Evolutionary conservation across 2,888 invertebrate genomes (phyloP).

Genomic region (Acanthoscelides obtectus): DNA sequence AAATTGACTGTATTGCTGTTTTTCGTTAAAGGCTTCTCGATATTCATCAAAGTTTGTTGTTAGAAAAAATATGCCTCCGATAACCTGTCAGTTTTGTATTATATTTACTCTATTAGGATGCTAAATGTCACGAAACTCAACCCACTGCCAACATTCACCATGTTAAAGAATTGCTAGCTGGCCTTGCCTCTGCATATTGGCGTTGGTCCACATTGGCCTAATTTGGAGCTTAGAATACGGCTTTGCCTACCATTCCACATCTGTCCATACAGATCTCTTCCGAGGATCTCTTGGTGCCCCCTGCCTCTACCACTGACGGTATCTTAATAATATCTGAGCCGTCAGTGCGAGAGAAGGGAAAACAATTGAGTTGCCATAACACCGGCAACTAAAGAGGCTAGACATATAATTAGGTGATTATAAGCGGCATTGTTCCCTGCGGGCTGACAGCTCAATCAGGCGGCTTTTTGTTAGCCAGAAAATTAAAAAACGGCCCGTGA

Average conservation of each 20-base stretch:
- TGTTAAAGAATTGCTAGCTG: too few species aligned
- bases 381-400: conserved; percentile 42
- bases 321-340: conserved; percentile 24
- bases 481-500: conserved; percentile 32
- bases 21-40: too few species aligned
- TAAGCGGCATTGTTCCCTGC: conserved; percentile 44
- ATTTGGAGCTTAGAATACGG: too few species aligned
- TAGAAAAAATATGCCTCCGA: too few species aligned
- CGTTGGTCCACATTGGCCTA: too few species aligned
- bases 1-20: too few species aligned
- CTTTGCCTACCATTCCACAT: not conserved
- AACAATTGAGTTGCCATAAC: conserved; percentile 41
- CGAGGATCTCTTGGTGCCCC: not conserved
- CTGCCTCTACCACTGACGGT: conserved; percentile 6
- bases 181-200: too few species aligned
- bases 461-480: conserved; percentile 39
- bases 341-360: conserved; percentile 26
- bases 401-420: conserved; percentile 48
- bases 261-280: not conserved
- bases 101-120: too few species aligned
- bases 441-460: conserved; percentile 48
- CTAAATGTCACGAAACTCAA: too few species aligned
- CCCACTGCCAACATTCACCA: too few species aligned
- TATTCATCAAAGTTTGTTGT: too few species aligned
- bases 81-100: too few species aligned